These are phyloP conservation scores for Trogon melanurus DNA, from an alignment of 2,113 vertebrate genomes.

Conservation along the genomic window DNA sequence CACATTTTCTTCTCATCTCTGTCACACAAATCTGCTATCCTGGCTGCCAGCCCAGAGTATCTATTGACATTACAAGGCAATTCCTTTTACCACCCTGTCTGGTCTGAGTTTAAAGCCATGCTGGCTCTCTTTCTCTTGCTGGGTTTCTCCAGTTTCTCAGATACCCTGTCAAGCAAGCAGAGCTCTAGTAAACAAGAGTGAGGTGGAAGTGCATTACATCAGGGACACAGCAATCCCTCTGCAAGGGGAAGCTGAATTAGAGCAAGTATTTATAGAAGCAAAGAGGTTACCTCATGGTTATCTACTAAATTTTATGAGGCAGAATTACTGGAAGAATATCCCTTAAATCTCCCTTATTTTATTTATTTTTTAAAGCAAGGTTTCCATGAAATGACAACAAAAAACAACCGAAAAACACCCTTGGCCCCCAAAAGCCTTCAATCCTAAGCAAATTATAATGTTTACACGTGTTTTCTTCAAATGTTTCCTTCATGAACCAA, in stretches of 20 bases:
- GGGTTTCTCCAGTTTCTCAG: neutral
- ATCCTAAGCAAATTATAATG: neutral
- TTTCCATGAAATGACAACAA: neutral
- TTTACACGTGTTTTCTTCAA: conserved; percentile 12
- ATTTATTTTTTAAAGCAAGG: no score
- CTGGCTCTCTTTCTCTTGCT: neutral
- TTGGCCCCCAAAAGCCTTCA: neutral
- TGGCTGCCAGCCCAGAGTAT: neutral
- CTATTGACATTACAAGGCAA: neutral
- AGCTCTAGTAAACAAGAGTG: neutral
- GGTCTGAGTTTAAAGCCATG: neutral
- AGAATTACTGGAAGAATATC: neutral
- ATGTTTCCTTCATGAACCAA: neutral
- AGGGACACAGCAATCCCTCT: neutral
- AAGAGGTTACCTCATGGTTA: neutral
- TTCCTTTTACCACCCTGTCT: neutral
- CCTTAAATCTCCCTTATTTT: neutral
- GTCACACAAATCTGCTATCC: neutral
- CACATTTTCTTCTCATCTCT: neutral
- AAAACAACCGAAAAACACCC: neutral
- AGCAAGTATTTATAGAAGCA: neutral
- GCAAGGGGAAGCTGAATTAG: neutral
- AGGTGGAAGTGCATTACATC: neutral
- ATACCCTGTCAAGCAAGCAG: neutral
- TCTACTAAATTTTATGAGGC: neutral